These are phyloP conservation scores for Sigmodon hispidus DNA, from an alignment of 2,113 vertebrate genomes.

Conservation along the genomic window DNA sequence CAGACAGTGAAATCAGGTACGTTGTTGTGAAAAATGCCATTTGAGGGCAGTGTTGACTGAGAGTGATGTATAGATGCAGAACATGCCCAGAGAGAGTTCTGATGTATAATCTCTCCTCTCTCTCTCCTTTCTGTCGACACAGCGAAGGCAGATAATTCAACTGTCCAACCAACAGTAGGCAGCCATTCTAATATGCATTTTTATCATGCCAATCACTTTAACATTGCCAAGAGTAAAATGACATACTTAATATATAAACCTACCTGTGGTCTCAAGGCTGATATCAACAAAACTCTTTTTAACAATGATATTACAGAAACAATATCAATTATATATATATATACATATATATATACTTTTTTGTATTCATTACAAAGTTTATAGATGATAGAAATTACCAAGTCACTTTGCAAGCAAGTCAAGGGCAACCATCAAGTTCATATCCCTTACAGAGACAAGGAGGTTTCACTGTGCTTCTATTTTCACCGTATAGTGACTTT, in stretches of 20 bases:
- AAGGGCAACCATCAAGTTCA: neutral
- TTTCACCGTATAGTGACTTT: neutral
- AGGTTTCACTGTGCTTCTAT: neutral
- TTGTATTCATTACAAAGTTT: neutral
- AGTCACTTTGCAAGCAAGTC: neutral
- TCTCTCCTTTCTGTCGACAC: neutral
- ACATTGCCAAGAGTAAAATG: neutral
- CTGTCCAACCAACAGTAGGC: constrained; percentile 53
- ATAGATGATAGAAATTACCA: neutral
- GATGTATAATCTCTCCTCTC: neutral
- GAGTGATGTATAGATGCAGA: neutral
- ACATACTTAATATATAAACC: neutral
- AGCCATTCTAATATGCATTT: constrained; percentile 25
- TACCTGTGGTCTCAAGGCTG: neutral
- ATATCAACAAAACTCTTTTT: neutral
- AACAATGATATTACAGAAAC: neutral
- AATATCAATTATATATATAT: neutral
- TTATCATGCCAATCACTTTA: constrained; percentile 9
- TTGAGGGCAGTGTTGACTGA: neutral
- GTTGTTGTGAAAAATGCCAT: neutral
- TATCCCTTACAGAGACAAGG: neutral
- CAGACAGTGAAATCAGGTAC: neutral
- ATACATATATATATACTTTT: neutral
- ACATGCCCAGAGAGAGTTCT: neutral
- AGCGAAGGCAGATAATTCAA: constrained; percentile 29